phyloP scores from a whole-genome alignment of 2,113 vertebrate genomes.

The Antechinus stuartii region DNA sequence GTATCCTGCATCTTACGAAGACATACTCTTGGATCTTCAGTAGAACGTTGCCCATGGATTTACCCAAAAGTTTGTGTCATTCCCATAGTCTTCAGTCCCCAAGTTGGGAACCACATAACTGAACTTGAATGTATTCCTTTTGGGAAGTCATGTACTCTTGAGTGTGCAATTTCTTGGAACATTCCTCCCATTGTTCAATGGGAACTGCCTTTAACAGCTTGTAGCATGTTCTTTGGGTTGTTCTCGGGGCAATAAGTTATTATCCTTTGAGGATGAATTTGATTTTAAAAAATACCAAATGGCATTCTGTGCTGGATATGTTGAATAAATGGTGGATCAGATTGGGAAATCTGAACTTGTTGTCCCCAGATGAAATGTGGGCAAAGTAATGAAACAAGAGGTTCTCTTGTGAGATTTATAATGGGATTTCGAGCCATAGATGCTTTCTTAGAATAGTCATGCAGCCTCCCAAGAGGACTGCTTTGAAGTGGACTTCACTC shows the following conservation, averaged over 20 bases:
- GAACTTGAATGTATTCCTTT: background rate
- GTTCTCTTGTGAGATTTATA: background rate
- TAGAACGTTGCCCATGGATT: background rate
- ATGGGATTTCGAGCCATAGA: background rate
- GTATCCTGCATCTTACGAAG: background rate
- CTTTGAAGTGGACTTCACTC: background rate
- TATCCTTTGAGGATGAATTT: background rate
- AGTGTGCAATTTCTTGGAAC: background rate
- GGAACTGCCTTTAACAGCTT: background rate
- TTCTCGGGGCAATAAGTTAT: background rate
- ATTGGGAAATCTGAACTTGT: background rate
- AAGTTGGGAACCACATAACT: background rate
- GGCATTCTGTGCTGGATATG: background rate
- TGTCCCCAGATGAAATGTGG: background rate
- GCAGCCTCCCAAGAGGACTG: background rate
- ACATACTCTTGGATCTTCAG: background rate
- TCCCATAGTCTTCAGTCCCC: background rate
- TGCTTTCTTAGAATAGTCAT: background rate
- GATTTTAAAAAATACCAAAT: background rate
- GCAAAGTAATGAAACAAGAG: background rate
- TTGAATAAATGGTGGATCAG: background rate
- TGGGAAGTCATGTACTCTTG: background rate
- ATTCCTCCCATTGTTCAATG: background rate
- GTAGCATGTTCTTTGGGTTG: background rate
- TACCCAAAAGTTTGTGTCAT: background rate